These are phyloP conservation scores for Phyllotis vaccarum DNA, from an alignment of 2,797 vertebrate species.

Conservation along the genomic window DNA sequence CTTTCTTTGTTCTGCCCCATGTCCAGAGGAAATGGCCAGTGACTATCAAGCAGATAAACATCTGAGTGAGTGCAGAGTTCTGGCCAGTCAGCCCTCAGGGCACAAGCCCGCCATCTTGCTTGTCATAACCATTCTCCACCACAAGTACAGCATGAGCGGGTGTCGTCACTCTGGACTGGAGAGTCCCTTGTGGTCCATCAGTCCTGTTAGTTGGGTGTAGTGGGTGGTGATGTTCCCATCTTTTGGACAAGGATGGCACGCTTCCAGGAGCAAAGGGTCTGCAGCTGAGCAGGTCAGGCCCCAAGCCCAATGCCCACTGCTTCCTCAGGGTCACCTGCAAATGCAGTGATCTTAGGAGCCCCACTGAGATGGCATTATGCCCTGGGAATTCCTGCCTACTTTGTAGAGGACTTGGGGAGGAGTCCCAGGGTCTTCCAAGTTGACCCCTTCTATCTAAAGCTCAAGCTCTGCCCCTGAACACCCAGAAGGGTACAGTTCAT, in stretches of 20 bases:
- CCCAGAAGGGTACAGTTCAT: not conserved
- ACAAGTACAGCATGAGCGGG: accelerated
- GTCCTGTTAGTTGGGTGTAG: not conserved
- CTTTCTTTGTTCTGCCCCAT: not conserved
- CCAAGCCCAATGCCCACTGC: not conserved
- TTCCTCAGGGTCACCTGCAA: not conserved
- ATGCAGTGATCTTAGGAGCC: not conserved
- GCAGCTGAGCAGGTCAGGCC: not conserved
- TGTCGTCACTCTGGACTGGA: not conserved
- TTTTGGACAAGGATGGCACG: not conserved
- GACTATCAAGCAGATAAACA: not conserved
- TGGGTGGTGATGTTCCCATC: not conserved
- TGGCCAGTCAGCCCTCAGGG: not conserved
- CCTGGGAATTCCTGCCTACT: not conserved
- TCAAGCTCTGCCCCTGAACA: not conserved
- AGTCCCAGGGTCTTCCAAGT: not conserved
- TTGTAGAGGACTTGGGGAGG: not conserved
- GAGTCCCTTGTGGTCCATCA: not conserved
- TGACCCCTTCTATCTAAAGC: not conserved
- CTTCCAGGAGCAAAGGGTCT: not conserved
- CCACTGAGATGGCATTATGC: not conserved
- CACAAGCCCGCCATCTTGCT: not conserved
- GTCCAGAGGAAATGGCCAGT: not conserved
- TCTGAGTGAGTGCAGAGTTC: not conserved
- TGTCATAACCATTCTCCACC: not conserved